A percentile compares a stretch with the other conserved stretches of the same genome.
Conservation (phyloP, 2,797 vertebrate genomes). For the Garrulus glandarius region DNA sequence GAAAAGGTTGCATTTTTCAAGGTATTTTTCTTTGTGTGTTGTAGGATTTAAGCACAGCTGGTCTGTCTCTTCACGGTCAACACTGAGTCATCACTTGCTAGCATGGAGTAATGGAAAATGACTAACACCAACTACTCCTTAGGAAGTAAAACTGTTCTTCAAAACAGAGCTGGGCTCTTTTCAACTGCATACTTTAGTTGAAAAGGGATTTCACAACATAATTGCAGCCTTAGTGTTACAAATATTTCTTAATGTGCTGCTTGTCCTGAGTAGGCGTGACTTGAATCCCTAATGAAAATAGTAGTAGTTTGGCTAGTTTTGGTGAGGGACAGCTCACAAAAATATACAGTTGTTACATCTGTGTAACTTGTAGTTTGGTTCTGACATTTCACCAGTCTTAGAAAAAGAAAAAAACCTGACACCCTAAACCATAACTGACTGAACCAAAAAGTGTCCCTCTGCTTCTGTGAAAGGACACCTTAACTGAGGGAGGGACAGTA, state of each 20-base stretch:
- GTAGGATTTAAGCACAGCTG: background rate
- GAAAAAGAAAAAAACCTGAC: too few relatives aligned
- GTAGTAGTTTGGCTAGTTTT: background rate
- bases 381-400: background rate
- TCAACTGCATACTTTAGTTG: background rate
- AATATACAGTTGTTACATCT: fast-evolving
- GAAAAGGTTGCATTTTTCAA: background rate
- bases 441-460: background rate
- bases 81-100: background rate
- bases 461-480: background rate
- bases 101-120: background rate
- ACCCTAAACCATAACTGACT: background rate
- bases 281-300: background rate
- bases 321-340: background rate
- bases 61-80: background rate
- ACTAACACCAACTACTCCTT: background rate
- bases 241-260: background rate
- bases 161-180: background rate
- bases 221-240: background rate
- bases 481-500: background rate
- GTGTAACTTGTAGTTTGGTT: background rate
- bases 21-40: background rate
- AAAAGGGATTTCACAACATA: background rate
- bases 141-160: background rate
- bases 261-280: background rate